These are phyloP conservation scores for Limnephilus rhombicus DNA, from an alignment of 2,888 invertebrate species.

Conservation along the genomic window DNA sequence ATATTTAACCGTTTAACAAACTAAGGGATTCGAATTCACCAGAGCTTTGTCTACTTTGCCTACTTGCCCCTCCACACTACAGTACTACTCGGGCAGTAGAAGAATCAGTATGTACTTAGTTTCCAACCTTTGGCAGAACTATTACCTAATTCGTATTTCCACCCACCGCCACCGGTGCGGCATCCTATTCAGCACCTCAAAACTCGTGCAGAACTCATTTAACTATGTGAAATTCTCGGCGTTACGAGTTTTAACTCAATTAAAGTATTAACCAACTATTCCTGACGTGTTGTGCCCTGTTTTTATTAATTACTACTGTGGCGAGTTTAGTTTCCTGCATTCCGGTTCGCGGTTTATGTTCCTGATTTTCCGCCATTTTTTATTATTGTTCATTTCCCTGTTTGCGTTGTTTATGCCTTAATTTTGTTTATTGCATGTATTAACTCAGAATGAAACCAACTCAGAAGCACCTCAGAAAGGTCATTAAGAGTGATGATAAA, in stretches of 20 bases:
- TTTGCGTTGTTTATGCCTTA: neutral
- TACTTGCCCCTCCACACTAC: neutral
- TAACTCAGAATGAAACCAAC: too few species aligned
- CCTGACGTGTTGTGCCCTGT: neutral
- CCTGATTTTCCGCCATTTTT: neutral
- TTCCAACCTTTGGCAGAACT: neutral
- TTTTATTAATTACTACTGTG: neutral
- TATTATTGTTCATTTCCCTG: too few species aligned
- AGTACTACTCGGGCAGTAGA: neutral
- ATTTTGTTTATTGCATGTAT: neutral
- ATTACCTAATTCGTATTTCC: neutral
- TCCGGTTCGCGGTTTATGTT: neutral
- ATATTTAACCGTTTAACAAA: neutral
- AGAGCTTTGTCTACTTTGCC: neutral
- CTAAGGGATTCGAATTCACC: neutral
- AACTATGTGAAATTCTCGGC: neutral
- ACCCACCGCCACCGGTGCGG: neutral
- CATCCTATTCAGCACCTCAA: neutral
- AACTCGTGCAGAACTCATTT: neutral
- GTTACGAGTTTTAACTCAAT: conserved; percentile 21
- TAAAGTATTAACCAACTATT: neutral
- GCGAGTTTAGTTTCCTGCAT: neutral
- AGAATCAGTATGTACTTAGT: conserved; percentile 13
- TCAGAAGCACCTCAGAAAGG: too few species aligned
- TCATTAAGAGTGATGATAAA: too few species aligned